Evolutionary conservation across 2,888 invertebrate species (phyloP), one percentile per base, ranked within the genome.

Genomic region (Cheilosia variabilis): DNA sequence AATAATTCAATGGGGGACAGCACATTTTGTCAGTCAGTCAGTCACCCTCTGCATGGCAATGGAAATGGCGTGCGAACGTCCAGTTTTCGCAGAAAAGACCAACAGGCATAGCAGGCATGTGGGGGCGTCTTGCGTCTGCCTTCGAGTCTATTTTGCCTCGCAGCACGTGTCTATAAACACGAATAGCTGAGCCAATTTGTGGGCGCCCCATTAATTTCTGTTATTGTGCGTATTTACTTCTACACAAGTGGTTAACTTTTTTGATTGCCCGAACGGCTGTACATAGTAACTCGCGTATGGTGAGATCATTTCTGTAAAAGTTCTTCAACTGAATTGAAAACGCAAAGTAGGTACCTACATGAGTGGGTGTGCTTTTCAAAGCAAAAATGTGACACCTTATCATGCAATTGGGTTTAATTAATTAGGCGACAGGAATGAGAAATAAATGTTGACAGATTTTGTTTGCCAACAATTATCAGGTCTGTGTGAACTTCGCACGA

Each of bases 21-120:
- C 9, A 31, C 50, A 27, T 65, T 75, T 75, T 47, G 65, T 66
- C 65, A 65, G 50, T 58, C 63, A 65, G 65, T 65, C 65, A 65
- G 41, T 75, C 73, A 65, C 37, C 57, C 75, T 58, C 47, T 75
- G 57, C 37, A 47, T 53, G 62, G 17, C 17, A 47, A 41, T 31
- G 17, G n/a, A 43, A 66, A 24, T 41, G 27, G 65, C 41, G 37
- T 53, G 53, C 27, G 53, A 27, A 53, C 27, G n/a, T 43, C 34
- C 22, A 34, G n/a, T 24, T 22, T 34, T 27, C 6, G 17, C 37
- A 37, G 10, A 50, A 13, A 10, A 65, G 24, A 17, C 37, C 22
- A 22, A 34, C 53, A 17, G 9, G n/a, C n/a, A 34, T 41, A 17
- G 17, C 17, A 22, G 17, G n/a, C 10, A 24, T 57, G 34, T 31